A percentile compares a stretch with the other conserved stretches of the same genome.
phyloP scores from a whole-genome alignment of 2,888 invertebrate species.

The Pristionchus fissidentatus region DNA sequence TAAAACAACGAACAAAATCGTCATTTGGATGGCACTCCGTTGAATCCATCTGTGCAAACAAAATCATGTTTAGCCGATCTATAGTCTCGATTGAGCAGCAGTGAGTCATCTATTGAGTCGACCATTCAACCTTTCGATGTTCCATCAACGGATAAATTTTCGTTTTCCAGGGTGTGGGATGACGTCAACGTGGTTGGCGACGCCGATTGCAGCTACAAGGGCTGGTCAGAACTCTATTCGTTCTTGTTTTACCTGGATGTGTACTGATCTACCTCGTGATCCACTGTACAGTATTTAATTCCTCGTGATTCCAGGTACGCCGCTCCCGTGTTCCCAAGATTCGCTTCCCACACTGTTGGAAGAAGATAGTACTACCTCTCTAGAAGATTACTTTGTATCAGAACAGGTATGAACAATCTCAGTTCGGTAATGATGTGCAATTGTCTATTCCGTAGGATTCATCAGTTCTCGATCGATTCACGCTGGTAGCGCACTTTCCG shows the following conservation, averaged over 20 bases:
- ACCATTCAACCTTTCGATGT: background rate
- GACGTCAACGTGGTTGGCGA: conserved; percentile 20
- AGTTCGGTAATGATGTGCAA: background rate
- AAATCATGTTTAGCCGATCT: background rate
- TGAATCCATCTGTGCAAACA: conserved; percentile 5
- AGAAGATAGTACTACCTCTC: background rate
- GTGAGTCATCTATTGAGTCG: conserved; percentile 24
- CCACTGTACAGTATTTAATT: too few relatives aligned
- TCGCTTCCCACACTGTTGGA: background rate
- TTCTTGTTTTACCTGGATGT: background rate
- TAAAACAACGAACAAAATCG: background rate
- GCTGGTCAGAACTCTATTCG: background rate
- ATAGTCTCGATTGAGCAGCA: background rate
- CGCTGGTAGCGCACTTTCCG: background rate
- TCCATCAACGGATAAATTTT: background rate
- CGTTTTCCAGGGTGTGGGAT: background rate
- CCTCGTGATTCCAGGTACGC: background rate
- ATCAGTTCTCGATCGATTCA: background rate
- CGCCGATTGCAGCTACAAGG: conserved; percentile 12
- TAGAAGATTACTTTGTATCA: background rate
- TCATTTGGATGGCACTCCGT: background rate
- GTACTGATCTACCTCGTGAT: background rate
- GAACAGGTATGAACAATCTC: background rate
- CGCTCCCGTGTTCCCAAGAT: background rate
- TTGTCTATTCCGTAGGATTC: background rate